phyloP scores from a whole-genome alignment of 2,888 invertebrate genomes.

The Bedellia somnulentella region DNA sequence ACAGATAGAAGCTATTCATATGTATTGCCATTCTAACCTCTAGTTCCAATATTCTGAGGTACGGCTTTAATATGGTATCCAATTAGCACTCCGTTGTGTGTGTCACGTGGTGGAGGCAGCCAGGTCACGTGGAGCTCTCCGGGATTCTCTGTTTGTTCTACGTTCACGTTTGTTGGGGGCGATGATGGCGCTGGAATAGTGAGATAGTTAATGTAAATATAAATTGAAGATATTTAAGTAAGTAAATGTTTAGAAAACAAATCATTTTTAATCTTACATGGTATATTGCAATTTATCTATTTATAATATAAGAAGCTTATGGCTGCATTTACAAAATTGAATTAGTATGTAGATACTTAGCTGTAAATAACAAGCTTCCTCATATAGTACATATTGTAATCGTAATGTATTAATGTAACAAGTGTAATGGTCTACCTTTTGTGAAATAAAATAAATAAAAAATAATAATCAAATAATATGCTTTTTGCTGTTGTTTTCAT shows the following conservation, averaged over 20 bases:
- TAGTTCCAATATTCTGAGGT: slow-evolving; percentile 28
- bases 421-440: too few species aligned
- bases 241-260: background rate
- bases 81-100: slow-evolving; percentile 37
- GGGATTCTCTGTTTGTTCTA: slow-evolving; percentile 38
- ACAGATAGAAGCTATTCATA: too few species aligned
- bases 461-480: too few species aligned
- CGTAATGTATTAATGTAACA: too few species aligned
- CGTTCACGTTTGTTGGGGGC: slow-evolving; percentile 35
- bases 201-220: background rate
- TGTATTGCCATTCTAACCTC: slow-evolving; percentile 15
- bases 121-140: slow-evolving; percentile 42
- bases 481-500: too few species aligned
- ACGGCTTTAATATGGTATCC: slow-evolving; percentile 45
- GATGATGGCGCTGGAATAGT: slow-evolving; percentile 34
- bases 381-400: too few species aligned
- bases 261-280: background rate
- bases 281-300: too few species aligned
- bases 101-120: slow-evolving; percentile 38
- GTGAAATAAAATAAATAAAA: too few species aligned
- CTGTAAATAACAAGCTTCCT: too few species aligned
- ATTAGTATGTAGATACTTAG: too few species aligned
- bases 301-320: too few species aligned
- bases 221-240: background rate
- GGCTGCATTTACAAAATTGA: too few species aligned